Percentiles rank a stretch among this genome's conserved stretches.
Evolutionary conservation across 2,888 invertebrate genomes (phyloP).

Genomic region (Alitta virens): DNA sequence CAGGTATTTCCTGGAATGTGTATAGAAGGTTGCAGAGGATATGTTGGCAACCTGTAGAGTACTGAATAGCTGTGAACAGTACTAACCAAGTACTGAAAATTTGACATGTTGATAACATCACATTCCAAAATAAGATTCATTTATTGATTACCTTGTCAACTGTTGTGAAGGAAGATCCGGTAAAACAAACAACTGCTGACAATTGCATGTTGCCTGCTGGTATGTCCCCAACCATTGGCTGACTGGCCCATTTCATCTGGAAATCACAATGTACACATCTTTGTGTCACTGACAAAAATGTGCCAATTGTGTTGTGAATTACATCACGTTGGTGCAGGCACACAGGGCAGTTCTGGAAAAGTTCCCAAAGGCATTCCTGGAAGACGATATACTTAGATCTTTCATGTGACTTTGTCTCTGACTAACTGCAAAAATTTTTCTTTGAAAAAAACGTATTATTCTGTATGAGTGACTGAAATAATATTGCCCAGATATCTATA

Average conservation of each 20-base stretch:
- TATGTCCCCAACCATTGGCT: not conserved
- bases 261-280: not conserved
- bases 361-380: not conserved
- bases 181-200: not conserved
- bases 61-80: not conserved
- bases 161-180: not conserved
- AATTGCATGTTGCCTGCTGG: constrained; percentile 1
- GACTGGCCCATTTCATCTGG: too few relatives aligned
- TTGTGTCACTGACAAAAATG: not conserved
- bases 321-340: not conserved
- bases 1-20: not conserved
- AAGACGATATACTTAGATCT: not conserved
- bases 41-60: not conserved
- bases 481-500: too few relatives aligned
- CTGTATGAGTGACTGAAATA: too few relatives aligned
- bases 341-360: not conserved
- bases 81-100: too few relatives aligned
- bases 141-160: not conserved
- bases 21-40: not conserved
- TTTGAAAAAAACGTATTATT: too few relatives aligned
- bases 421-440: too few relatives aligned
- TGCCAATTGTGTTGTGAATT: not conserved
- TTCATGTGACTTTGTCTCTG: too few relatives aligned
- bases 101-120: too few relatives aligned
- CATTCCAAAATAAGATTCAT: too few relatives aligned